Evolutionary conservation across 2,797 vertebrate species (phyloP).

Genomic region (Hydrolagus colliei): DNA sequence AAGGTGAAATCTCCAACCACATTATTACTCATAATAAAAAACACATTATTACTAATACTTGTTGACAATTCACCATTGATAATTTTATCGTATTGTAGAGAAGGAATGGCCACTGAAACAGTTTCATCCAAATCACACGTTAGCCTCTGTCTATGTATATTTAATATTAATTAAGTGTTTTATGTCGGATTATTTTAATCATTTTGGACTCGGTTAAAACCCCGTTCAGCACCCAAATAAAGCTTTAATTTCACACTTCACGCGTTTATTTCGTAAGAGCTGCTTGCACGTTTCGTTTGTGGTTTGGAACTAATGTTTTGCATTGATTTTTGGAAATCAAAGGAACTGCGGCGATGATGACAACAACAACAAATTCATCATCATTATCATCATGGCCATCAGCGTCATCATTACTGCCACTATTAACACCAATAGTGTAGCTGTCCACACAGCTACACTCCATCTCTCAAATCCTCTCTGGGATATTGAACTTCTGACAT

Average conservation of each 20-base stretch:
- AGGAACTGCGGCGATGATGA: constrained; percentile 38
- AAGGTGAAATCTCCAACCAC: no score
- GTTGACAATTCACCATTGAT: not conserved
- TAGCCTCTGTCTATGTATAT: constrained; percentile 16
- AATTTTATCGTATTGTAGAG: not conserved
- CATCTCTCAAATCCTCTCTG: constrained; percentile 21
- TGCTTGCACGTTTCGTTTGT: constrained; percentile 1
- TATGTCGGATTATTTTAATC: constrained; percentile 8
- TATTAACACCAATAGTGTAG: constrained; percentile 50
- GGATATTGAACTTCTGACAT: constrained; percentile 15
- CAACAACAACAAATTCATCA: constrained; percentile 56
- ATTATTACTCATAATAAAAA: no score
- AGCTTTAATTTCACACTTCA: not conserved
- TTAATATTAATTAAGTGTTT: constrained; percentile 27
- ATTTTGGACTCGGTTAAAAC: not conserved
- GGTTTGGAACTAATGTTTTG: not conserved
- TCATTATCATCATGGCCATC: constrained; percentile 59
- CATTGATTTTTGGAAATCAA: constrained; percentile 34
- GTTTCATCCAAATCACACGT: not conserved
- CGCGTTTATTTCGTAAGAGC: not conserved
- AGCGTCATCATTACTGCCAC: constrained; percentile 57
- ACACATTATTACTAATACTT: not conserved
- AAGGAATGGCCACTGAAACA: no score
- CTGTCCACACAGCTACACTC: constrained; percentile 30
- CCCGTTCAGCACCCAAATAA: not conserved